phyloP scores from a whole-genome alignment of 2,113 vertebrate genomes.

The Sturnira hondurensis region DNA sequence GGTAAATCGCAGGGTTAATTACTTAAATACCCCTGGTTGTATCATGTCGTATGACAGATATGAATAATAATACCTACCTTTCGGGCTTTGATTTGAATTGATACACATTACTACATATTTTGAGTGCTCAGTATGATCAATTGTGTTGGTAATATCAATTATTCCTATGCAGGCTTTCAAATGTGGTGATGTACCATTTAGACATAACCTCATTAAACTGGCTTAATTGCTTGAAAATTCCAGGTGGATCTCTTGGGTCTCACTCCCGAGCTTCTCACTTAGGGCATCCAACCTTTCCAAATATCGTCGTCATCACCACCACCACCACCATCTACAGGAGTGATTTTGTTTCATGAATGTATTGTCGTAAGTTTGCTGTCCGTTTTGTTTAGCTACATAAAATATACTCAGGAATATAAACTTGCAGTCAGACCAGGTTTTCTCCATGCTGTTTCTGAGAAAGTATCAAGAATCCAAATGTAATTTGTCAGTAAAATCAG shows the following conservation, averaged over 20 bases:
- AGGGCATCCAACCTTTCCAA: not conserved
- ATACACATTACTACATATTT: not conserved
- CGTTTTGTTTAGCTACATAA: not conserved
- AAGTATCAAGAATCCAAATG: not conserved
- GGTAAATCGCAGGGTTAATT: not conserved
- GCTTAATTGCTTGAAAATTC: not conserved
- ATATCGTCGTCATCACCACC: not conserved
- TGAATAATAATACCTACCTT: not conserved
- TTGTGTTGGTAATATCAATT: not conserved
- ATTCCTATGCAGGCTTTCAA: not conserved
- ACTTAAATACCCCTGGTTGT: not conserved
- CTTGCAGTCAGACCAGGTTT: not conserved
- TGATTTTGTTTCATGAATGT: not conserved
- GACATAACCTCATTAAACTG: not conserved
- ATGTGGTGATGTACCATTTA: not conserved
- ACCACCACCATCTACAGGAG: not conserved
- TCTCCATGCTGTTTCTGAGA: not conserved
- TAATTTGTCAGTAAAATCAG: not conserved
- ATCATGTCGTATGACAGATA: not conserved
- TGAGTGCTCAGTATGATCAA: not conserved
- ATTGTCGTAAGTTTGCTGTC: not conserved
- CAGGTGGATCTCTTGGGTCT: not conserved
- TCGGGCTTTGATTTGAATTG: not conserved
- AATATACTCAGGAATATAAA: not conserved
- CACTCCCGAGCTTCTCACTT: not conserved